phyloP scores from a whole-genome alignment of 1,140 invertebrate species.

The Aphaenogaster ashmeadi region DNA sequence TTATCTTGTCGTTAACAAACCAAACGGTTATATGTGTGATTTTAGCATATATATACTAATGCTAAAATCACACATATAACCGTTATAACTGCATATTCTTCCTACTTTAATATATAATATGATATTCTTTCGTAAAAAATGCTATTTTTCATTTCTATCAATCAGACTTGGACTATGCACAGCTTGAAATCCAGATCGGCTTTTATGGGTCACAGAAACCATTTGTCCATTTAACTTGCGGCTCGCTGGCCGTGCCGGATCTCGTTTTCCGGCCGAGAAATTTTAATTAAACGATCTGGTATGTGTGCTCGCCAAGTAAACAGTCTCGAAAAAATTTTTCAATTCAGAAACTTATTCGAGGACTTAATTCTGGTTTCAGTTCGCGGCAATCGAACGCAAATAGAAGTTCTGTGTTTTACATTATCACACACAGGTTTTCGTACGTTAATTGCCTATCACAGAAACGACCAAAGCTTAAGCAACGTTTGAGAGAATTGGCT shows the following conservation, averaged over 20 bases:
- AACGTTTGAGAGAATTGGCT: background rate
- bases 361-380: slow-evolving; percentile 53
- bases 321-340: slow-evolving; percentile 32
- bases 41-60: background rate
- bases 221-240: slow-evolving; percentile 48
- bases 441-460: slow-evolving; percentile 22
- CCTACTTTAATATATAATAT: background rate
- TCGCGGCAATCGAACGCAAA: slow-evolving; percentile 31
- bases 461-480: background rate
- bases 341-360: slow-evolving; percentile 5
- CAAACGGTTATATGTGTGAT: background rate
- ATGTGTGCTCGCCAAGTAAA: slow-evolving; percentile 42
- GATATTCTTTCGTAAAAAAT: slow-evolving; percentile 12
- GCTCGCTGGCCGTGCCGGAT: slow-evolving; percentile 12
- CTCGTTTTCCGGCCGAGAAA: slow-evolving; percentile 57
- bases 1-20: slow-evolving; percentile 2
- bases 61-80: too few relatives aligned
- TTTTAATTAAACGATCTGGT: slow-evolving; percentile 70
- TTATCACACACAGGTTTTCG: background rate
- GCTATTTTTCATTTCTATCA: background rate
- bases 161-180: slow-evolving; percentile 17
- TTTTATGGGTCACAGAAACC: slow-evolving; percentile 46
- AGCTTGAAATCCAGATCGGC: slow-evolving; percentile 5
- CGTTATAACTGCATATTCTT: background rate
- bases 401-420: slow-evolving; percentile 17